phyloP scores from a whole-genome alignment of 2,888 invertebrate species.

The Athetis lepigone region DNA sequence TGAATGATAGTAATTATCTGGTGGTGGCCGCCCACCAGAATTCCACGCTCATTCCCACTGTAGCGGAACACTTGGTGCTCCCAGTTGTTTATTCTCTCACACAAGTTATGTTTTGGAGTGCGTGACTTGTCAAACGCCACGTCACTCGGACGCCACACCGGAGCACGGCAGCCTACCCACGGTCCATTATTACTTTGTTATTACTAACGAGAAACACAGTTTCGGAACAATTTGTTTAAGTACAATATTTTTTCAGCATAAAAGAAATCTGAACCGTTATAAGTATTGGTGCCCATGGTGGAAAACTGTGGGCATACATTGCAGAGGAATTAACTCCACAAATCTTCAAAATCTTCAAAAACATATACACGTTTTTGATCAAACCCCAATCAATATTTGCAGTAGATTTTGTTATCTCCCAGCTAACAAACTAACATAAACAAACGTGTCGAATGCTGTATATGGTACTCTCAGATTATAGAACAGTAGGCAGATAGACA shows the following conservation, averaged over 20 bases:
- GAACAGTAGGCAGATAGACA: too few relatives aligned
- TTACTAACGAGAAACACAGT: conserved; percentile 52
- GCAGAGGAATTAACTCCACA: conserved; percentile 5
- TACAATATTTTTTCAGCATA: conserved; percentile 19
- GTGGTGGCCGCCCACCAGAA: conserved; percentile 69
- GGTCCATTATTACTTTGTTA: conserved; percentile 63
- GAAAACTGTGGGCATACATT: conserved; percentile 5
- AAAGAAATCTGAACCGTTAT: conserved; percentile 10
- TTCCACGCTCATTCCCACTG: conserved; percentile 66
- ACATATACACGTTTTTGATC: conserved; percentile 12
- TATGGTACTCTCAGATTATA: too few relatives aligned
- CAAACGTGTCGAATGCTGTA: conserved; percentile 36
- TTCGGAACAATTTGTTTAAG: conserved; percentile 27
- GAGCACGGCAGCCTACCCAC: conserved; percentile 65
- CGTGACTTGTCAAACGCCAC: conserved; percentile 81
- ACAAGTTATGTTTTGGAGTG: conserved; percentile 74
- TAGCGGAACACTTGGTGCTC: conserved; percentile 61
- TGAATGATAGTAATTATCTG: conserved; percentile 72
- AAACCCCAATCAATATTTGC: conserved; percentile 45
- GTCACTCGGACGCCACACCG: conserved; percentile 62
- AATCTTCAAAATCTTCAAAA: conserved; percentile 13
- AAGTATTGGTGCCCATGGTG: not conserved
- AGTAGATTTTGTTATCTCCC: conserved; percentile 37
- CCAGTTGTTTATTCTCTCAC: conserved; percentile 79
- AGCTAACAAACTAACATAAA: conserved; percentile 43